These are phyloP conservation scores for Salarias fasciatus DNA, from an alignment of 2,797 vertebrate genomes.

Conservation along the genomic window DNA sequence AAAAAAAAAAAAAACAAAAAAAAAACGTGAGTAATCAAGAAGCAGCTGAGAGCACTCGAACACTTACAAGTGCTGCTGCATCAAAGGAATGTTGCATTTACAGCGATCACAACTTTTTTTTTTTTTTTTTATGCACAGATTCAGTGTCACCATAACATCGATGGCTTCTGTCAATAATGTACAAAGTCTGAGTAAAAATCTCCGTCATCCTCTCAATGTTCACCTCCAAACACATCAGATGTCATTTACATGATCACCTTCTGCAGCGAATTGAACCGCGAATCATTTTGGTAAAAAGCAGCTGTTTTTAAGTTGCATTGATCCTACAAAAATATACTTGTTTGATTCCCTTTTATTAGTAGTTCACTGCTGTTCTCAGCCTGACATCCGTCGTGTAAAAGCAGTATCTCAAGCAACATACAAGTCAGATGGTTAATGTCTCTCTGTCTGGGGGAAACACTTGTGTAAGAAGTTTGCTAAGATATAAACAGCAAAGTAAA, in stretches of 20 bases:
- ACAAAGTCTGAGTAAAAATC: slow-evolving; percentile 46
- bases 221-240: slow-evolving; percentile 33
- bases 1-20: slow-evolving; percentile 8
- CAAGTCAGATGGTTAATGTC: slow-evolving; percentile 19
- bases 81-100: slow-evolving; percentile 70
- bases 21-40: slow-evolving; percentile 2
- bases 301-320: slow-evolving; percentile 64
- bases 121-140: slow-evolving; percentile 37
- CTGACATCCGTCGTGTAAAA: slow-evolving; percentile 28
- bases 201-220: slow-evolving; percentile 27
- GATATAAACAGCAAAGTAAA: slow-evolving; percentile 15
- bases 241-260: slow-evolving; percentile 35
- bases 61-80: slow-evolving; percentile 49
- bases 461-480: slow-evolving; percentile 12
- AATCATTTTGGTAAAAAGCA: slow-evolving; percentile 80
- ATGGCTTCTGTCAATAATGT: slow-evolving; percentile 57
- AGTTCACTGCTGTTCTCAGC: slow-evolving; percentile 18
- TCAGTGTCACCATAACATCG: slow-evolving; percentile 44
- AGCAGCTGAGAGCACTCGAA: slow-evolving; percentile 51
- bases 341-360: slow-evolving; percentile 36
- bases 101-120: slow-evolving; percentile 30
- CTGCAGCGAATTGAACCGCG: slow-evolving; percentile 51
- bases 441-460: slow-evolving; percentile 5
- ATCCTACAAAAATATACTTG: slow-evolving; percentile 79
- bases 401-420: slow-evolving; percentile 26